These are phyloP conservation scores for Stictonetta naevosa DNA, from an alignment of 2,113 vertebrate species.

Conservation along the genomic window DNA sequence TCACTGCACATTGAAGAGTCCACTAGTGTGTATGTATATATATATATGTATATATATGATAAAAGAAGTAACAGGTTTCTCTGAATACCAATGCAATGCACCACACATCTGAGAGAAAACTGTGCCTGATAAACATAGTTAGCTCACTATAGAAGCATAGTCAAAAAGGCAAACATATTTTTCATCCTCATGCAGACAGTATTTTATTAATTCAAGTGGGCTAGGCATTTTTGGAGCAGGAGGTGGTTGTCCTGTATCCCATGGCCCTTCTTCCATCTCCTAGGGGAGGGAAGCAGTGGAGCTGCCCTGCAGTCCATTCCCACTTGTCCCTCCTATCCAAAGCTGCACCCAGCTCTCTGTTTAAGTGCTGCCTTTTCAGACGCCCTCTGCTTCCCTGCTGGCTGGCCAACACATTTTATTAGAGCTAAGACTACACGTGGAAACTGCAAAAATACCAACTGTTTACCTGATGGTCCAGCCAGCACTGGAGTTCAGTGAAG, in stretches of 20 bases:
- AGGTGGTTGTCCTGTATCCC: background rate
- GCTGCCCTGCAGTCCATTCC: background rate
- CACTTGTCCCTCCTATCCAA: background rate
- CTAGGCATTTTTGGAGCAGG: background rate
- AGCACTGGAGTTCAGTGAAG: conserved; percentile 22
- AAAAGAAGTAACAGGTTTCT: background rate
- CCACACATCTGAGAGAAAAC: background rate
- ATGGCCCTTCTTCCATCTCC: background rate
- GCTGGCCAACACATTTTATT: conserved; percentile 5
- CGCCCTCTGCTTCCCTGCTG: background rate
- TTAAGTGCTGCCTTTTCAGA: background rate
- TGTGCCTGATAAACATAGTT: background rate
- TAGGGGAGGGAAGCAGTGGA: background rate
- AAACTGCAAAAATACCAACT: conserved; percentile 20
- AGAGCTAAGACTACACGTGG: background rate
- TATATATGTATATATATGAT: background rate
- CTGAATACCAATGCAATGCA: background rate
- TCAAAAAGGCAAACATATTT: background rate
- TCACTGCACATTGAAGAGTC: background rate
- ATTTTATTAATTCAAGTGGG: background rate
- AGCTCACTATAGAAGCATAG: background rate
- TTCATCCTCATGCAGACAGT: background rate
- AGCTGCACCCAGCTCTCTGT: background rate
- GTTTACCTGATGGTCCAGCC: conserved; percentile 18
- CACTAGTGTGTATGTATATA: background rate